phyloP scores from a whole-genome alignment of 2,797 vertebrate species.

The Pangasius krempfi region DNA sequence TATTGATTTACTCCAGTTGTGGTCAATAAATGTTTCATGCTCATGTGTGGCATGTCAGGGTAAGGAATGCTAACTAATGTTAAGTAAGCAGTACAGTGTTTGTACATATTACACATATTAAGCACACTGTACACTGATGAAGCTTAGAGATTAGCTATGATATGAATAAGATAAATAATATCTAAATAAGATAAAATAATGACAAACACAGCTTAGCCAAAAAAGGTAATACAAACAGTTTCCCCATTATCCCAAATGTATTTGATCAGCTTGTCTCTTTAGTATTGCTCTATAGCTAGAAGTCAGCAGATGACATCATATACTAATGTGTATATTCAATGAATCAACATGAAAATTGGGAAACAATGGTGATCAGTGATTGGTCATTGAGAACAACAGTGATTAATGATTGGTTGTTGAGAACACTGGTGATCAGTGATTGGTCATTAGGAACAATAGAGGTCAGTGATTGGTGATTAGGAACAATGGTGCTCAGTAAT shows the following conservation, averaged over 20 bases:
- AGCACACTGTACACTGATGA: not conserved
- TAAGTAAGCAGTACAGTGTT: not conserved
- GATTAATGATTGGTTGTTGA: not conserved
- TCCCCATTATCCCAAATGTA: not conserved
- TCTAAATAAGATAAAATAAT: not conserved
- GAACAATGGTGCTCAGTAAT: not conserved
- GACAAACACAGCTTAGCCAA: not conserved
- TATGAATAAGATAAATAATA: not conserved
- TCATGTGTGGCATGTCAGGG: not conserved
- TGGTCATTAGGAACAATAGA: not conserved
- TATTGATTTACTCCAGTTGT: constrained; percentile 37
- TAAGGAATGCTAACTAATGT: not conserved
- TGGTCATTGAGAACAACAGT: not conserved
- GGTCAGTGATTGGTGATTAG: not conserved
- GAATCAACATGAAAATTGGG: not conserved
- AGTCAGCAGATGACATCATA: not conserved
- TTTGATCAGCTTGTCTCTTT: not conserved
- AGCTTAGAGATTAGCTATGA: not conserved
- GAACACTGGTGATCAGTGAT: not conserved
- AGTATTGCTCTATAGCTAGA: not conserved
- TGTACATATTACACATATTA: not conserved
- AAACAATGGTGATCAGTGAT: not conserved
- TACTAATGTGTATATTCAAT: not conserved
- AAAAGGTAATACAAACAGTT: not conserved
- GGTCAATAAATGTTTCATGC: constrained; percentile 39